phyloP scores from a whole-genome alignment of 2,888 invertebrate species.

The Meiosimyza decipiens region DNA sequence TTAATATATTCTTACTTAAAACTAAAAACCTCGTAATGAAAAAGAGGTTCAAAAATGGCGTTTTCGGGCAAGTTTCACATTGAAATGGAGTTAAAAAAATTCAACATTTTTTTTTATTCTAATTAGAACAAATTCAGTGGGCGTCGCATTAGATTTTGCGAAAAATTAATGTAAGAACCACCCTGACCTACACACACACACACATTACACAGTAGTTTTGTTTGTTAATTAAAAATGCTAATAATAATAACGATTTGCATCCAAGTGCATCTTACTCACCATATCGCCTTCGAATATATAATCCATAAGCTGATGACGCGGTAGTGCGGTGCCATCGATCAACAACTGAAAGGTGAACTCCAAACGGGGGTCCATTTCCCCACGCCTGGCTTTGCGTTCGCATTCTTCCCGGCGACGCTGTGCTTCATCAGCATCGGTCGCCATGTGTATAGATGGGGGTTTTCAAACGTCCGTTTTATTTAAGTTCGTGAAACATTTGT shows the following conservation, averaged over 20 bases:
- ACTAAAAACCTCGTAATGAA: no score
- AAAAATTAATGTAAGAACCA: no score
- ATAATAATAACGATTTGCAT: no score
- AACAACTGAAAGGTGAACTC: conserved; percentile 91
- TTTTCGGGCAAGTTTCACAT: no score
- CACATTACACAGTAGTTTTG: no score
- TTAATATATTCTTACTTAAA: not conserved
- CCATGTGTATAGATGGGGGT: conserved; percentile 42
- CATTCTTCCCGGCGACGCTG: conserved; percentile 88
- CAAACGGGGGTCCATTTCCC: conserved; percentile 92
- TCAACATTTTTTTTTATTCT: no score
- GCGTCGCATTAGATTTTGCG: no score
- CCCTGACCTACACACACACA: no score
- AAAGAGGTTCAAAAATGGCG: no score
- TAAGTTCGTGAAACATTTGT: not conserved
- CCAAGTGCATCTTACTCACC: conserved; percentile 67
- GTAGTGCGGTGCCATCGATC: conserved; percentile 84
- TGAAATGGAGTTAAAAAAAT: no score
- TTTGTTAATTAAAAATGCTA: no score
- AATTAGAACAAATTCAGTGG: no score
- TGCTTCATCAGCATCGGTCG: conserved; percentile 64
- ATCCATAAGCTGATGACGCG: conserved; percentile 88
- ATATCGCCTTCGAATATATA: conserved; percentile 91
- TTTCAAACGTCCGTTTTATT: conserved; percentile 18
- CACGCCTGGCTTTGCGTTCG: conserved; percentile 88